A percentile compares a stretch with the other conserved stretches of the same genome.
Conservation (phyloP, 2,888 invertebrate species). For the Ornithoptera priamus region DNA sequence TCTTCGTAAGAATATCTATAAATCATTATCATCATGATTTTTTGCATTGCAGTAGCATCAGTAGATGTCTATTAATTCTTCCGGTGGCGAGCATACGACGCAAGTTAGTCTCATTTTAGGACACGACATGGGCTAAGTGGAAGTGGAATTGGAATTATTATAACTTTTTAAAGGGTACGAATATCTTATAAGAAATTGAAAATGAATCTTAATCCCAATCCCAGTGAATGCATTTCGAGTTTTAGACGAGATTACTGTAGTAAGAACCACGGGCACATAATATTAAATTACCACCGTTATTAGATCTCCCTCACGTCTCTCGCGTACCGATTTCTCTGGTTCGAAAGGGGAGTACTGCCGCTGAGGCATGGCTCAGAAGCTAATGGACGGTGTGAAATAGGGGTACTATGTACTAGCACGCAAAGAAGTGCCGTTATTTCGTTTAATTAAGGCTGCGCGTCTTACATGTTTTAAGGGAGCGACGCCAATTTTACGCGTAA, state of each 20-base stretch:
- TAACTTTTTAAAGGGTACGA: not conserved
- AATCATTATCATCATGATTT: too few relatives aligned
- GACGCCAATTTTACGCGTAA: constrained; percentile 35
- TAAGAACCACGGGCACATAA: constrained; percentile 39
- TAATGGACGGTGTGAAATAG: constrained; percentile 43
- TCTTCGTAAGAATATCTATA: too few relatives aligned
- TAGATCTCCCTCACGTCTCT: constrained; percentile 57
- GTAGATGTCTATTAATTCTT: too few relatives aligned
- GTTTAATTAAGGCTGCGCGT: constrained; percentile 65
- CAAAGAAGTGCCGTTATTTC: constrained; percentile 50
- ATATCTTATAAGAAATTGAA: not conserved
- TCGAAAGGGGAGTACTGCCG: constrained; percentile 38
- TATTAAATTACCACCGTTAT: constrained; percentile 52
- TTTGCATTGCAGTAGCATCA: too few relatives aligned
- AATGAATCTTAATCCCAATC: not conserved
- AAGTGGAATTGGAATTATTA: too few relatives aligned
- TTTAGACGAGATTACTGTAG: constrained; percentile 28
- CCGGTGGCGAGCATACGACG: too few relatives aligned
- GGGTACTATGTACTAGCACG: constrained; percentile 30
- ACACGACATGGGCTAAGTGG: too few relatives aligned
- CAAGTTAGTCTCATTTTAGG: too few relatives aligned
- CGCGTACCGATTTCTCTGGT: constrained; percentile 47
- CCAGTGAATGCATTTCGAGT: constrained; percentile 15
- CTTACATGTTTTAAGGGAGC: constrained; percentile 39
- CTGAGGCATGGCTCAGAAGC: constrained; percentile 41